Evolutionary conservation across 2,797 vertebrate species (phyloP).

Genomic region (Coregonus ussuriensis): DNA sequence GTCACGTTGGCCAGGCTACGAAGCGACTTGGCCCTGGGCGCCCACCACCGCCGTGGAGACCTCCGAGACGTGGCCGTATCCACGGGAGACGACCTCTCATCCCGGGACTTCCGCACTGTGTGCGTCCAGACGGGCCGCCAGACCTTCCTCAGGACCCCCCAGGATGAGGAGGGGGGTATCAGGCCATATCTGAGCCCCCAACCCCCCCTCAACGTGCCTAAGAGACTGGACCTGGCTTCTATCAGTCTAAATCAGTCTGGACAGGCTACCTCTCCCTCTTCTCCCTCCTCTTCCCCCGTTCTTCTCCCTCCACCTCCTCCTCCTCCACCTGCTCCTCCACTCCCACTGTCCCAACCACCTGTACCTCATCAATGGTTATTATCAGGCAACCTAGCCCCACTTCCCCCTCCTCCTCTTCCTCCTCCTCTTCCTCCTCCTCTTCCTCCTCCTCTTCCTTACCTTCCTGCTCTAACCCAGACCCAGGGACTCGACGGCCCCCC

Average conservation of each 20-base stretch:
- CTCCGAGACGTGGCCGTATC: conserved; percentile 81
- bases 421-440: conserved; percentile 42
- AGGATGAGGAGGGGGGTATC: conserved; percentile 64
- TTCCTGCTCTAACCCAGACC: conserved; percentile 30
- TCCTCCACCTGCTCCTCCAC: conserved; percentile 39
- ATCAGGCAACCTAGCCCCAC: conserved; percentile 27
- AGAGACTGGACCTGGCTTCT: conserved; percentile 83
- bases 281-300: conserved; percentile 45
- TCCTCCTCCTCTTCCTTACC: conserved; percentile 37
- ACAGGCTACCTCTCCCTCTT: conserved; percentile 30
- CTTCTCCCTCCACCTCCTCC: conserved; percentile 31
- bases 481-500: background rate
- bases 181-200: conserved; percentile 58
- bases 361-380: conserved; percentile 35
- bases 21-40: conserved; percentile 66
- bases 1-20: conserved; percentile 75
- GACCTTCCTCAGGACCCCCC: conserved; percentile 81
- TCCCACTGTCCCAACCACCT: conserved; percentile 38
- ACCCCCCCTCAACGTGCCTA: conserved; percentile 68
- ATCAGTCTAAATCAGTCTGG: conserved; percentile 73
- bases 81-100: conserved; percentile 78
- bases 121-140: conserved; percentile 92
- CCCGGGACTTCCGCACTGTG: conserved; percentile 83
- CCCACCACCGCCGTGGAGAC: conserved; percentile 62
- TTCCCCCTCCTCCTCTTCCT: conserved; percentile 31